Percentiles rank a stretch among this genome's conserved stretches.
phyloP scores from a whole-genome alignment of 2,888 invertebrate species.

The Odontocerum albicorne region DNA sequence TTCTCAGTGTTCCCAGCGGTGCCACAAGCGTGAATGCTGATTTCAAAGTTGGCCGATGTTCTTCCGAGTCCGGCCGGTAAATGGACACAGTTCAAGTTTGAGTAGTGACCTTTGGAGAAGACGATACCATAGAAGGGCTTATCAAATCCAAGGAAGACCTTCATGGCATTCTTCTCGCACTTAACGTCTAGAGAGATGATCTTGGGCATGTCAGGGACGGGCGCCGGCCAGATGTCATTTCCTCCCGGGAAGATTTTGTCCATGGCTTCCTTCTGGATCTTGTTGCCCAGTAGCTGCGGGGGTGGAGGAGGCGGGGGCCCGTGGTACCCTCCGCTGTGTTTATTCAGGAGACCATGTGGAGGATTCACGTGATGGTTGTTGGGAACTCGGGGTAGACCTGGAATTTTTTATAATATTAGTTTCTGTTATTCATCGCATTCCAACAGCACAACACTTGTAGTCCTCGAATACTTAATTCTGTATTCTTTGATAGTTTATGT shows the following conservation, averaged over 20 bases:
- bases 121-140: conserved; percentile 95
- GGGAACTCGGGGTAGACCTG: conserved; percentile 43
- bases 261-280: conserved; percentile 59
- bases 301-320: conserved; percentile 72
- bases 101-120: conserved; percentile 93
- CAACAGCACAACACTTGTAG: no score
- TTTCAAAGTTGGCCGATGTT: conserved; percentile 86
- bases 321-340: conserved; percentile 65
- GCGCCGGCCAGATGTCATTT: conserved; percentile 84
- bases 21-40: conserved; percentile 88
- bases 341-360: conserved; percentile 43
- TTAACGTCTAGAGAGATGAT: conserved; percentile 91
- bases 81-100: conserved; percentile 89
- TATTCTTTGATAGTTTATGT: no score
- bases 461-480: no score
- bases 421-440: conserved; percentile 39
- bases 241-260: conserved; percentile 62
- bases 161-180: conserved; percentile 93
- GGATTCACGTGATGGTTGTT: conserved; percentile 56
- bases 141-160: conserved; percentile 91
- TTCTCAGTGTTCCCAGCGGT: conserved; percentile 91
- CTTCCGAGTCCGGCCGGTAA: conserved; percentile 86
- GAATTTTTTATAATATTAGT: conserved; percentile 48
- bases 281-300: conserved; percentile 51
- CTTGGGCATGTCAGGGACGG: conserved; percentile 89